Conservation (phyloP, 1,140 invertebrate species). For the Euglossa dilemma region DNA sequence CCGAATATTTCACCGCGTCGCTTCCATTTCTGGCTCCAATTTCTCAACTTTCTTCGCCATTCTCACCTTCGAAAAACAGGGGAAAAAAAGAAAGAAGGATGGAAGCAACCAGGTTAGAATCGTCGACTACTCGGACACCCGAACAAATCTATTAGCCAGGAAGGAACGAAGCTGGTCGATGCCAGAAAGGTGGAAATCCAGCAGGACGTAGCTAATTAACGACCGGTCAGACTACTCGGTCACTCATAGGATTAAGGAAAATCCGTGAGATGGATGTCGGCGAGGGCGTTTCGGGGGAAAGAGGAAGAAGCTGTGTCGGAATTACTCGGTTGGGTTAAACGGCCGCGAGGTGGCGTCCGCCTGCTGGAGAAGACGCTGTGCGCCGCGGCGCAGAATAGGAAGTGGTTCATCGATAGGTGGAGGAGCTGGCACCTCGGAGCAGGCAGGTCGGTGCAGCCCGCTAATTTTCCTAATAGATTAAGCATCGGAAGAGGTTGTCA, state of each 20-base stretch:
- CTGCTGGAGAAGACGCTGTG: too few relatives aligned
- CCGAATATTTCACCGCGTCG: neutral
- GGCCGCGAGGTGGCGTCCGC: neutral
- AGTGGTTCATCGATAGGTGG: constrained; percentile 13
- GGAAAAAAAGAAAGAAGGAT: too few relatives aligned
- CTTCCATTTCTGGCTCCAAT: too few relatives aligned
- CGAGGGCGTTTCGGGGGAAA: neutral
- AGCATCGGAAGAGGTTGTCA: constrained; percentile 69
- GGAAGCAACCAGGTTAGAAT: neutral
- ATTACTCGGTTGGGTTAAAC: constrained; percentile 76
- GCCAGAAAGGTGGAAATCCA: neutral
- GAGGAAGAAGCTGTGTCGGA: constrained; percentile 34
- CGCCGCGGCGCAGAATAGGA: constrained; percentile 42
- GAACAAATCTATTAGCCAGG: too few relatives aligned
- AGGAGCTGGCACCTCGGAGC: constrained; percentile 51
- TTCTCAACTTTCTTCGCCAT: neutral
- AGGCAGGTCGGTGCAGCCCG: constrained; percentile 52
- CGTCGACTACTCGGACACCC: too few relatives aligned
- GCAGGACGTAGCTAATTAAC: neutral
- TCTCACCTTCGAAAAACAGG: neutral
- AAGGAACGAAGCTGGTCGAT: neutral
- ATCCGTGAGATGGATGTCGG: constrained; percentile 36
- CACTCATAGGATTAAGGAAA: constrained; percentile 22
- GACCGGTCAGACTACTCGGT: constrained; percentile 2
- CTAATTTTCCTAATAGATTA: constrained; percentile 78